Evolutionary conservation across 1,140 invertebrate genomes (phyloP).

Genomic region (Pinna nobilis): DNA sequence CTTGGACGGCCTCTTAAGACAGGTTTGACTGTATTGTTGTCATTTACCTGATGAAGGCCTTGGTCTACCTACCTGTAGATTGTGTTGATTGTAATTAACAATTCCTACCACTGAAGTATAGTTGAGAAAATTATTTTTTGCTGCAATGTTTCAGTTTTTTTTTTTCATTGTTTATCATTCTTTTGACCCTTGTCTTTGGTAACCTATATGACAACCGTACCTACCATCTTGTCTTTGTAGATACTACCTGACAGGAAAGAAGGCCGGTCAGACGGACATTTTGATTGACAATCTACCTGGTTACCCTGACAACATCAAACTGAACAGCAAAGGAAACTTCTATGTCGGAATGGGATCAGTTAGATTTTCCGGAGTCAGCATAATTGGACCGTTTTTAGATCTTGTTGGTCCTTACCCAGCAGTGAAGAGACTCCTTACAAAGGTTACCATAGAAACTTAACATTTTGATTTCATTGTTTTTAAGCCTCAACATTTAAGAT

Average conservation of each 20-base stretch:
- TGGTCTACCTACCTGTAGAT: no score
- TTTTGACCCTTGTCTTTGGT: neutral
- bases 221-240: no score
- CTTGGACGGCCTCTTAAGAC: no score
- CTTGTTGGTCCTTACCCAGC: conserved; percentile 67
- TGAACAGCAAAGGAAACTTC: conserved; percentile 81
- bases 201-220: no score
- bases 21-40: no score
- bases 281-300: conserved; percentile 88
- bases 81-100: no score
- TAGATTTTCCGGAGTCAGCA: conserved; percentile 54
- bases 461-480: neutral
- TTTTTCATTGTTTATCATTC: neutral
- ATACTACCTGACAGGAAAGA: conserved; percentile 53
- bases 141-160: no score
- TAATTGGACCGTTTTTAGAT: conserved; percentile 63
- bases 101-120: no score
- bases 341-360: conserved; percentile 79
- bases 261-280: conserved; percentile 80
- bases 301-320: conserved; percentile 86
- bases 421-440: conserved; percentile 68
- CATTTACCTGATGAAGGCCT: no score
- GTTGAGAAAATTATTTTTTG: no score
- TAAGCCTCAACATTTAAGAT: no score
- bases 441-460: conserved; percentile 43